A percentile compares a stretch with the other conserved stretches of the same genome.
Conservation (phyloP, 2,888 invertebrate genomes). For the Hydrotaea diabolus region DNA sequence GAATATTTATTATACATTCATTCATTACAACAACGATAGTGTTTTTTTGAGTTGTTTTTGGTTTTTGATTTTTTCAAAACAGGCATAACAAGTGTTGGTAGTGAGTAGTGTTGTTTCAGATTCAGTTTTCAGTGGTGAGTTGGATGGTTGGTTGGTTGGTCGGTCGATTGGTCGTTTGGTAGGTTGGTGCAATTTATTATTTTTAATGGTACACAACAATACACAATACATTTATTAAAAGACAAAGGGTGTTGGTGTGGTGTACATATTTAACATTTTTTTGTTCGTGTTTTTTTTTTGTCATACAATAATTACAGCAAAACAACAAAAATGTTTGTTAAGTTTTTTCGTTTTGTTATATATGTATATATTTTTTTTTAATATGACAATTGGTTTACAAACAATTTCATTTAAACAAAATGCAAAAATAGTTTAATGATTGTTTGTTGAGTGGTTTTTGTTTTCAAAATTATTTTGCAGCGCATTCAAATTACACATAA, state of each 20-base stretch:
- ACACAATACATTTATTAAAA: slow-evolving; percentile 39
- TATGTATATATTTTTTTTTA: no score
- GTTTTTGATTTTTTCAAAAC: slow-evolving; percentile 17
- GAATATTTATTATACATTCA: slow-evolving; percentile 27
- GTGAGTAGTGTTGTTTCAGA: slow-evolving; percentile 42
- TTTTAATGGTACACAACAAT: slow-evolving; percentile 23
- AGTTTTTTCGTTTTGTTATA: slow-evolving; percentile 32
- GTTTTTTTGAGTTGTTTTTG: slow-evolving; percentile 22
- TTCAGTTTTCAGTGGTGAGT: slow-evolving; percentile 36
- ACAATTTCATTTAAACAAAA: slow-evolving; percentile 40
- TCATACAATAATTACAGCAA: slow-evolving; percentile 52
- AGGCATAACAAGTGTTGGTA: slow-evolving; percentile 52
- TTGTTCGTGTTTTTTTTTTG: slow-evolving; percentile 2
- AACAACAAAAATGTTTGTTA: slow-evolving; percentile 46
- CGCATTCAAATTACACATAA: slow-evolving; percentile 59
- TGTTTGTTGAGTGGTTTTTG: neutral
- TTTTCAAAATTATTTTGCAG: slow-evolving; percentile 54
- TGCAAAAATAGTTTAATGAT: slow-evolving; percentile 34
- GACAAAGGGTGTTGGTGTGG: slow-evolving; percentile 31
- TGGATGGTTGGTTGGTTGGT: slow-evolving; percentile 15
- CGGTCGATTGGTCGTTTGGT: slow-evolving; percentile 15
- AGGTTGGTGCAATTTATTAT: neutral
- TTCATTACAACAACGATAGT: slow-evolving; percentile 26
- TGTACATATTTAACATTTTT: neutral
- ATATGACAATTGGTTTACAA: neutral